Evolutionary conservation across 1,140 invertebrate species (phyloP), one percentile per base, ranked within the genome.

Genomic region (Microplitis mediator): DNA sequence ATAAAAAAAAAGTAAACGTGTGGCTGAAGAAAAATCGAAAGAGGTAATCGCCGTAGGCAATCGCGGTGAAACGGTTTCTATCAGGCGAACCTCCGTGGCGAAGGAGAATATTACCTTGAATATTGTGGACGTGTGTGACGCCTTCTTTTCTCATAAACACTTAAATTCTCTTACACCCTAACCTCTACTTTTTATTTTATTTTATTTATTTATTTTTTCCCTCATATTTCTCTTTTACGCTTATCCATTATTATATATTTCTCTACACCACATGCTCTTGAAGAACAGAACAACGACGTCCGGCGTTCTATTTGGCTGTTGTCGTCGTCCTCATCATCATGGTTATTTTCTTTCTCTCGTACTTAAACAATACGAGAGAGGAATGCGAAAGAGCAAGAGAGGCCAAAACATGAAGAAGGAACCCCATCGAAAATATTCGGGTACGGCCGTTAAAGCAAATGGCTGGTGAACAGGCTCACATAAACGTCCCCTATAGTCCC

Each of bases 401-500:
- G 52, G 45, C 23, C 14, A 39, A 62, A 64, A 71, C 62, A 39
- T 63, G 61, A 5, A 23, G 60, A 61, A 61, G 58, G 56, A 61
- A 34, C 51, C 52, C 45, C 36, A 51, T 65, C 36, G 78, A 81
- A 82, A 82, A 81, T 81, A 81, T 81, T 79, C 80, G 78, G 76
- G 74, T 62, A 76, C 66, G 74, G 70, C 76, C 81, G 80, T 82
- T 81, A 82, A 82, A 82, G 74, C 78, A 78, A 82, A 82, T 79
- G 81, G 76, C 78, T 71, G 74, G 77, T 70, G 69, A 76, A 67
- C 67, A 70, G 64, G 71, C 71, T 75, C 72, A 34, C 68, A 70
- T 75, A 75, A 75, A 52, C 36, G 50, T 35, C 63, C 35, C 58
- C 35, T 39, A 14, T 39, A 52, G 16, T 11, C 50, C 52, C 35